phyloP scores from a whole-genome alignment of 2,797 vertebrate species.

The Pseudomugil gertrudae region DNA sequence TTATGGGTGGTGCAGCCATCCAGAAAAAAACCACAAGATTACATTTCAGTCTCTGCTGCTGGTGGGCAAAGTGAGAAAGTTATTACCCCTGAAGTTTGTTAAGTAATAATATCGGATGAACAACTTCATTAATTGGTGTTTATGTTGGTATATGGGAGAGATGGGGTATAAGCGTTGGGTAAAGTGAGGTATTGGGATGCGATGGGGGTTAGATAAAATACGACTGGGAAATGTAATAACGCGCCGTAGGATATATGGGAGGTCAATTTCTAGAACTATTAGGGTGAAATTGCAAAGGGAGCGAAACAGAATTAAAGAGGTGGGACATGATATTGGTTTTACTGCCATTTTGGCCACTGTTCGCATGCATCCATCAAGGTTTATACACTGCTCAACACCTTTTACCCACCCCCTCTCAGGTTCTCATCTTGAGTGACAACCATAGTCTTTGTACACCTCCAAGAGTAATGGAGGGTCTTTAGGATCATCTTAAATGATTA shows the following conservation, averaged over 20 bases:
- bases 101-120: conserved; percentile 77
- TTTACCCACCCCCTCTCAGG: conserved; percentile 14
- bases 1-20: conserved; percentile 71
- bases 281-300: conserved; percentile 71
- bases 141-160: conserved; percentile 69
- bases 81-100: conserved; percentile 80
- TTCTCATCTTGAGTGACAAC: conserved; percentile 65
- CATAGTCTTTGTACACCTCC: conserved; percentile 43
- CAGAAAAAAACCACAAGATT: conserved; percentile 82
- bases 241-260: conserved; percentile 75
- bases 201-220: conserved; percentile 64
- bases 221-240: conserved; percentile 73
- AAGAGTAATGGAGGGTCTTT: conserved; percentile 62
- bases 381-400: conserved; percentile 6
- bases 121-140: conserved; percentile 76
- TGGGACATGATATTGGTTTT: conserved; percentile 54
- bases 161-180: conserved; percentile 27
- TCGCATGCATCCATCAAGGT: conserved; percentile 61
- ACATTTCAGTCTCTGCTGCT: conserved; percentile 71
- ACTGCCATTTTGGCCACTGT: conserved; percentile 48
- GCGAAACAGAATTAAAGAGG: conserved; percentile 44
- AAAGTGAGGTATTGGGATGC: conserved; percentile 6
- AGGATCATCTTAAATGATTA: conserved; percentile 55
- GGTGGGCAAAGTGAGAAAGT: conserved; percentile 65
- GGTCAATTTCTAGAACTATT: conserved; percentile 74